Evolutionary conservation across 2,888 invertebrate genomes (phyloP), one percentile per base, ranked within the genome.

Genomic region (Orthonevra nobilis): DNA sequence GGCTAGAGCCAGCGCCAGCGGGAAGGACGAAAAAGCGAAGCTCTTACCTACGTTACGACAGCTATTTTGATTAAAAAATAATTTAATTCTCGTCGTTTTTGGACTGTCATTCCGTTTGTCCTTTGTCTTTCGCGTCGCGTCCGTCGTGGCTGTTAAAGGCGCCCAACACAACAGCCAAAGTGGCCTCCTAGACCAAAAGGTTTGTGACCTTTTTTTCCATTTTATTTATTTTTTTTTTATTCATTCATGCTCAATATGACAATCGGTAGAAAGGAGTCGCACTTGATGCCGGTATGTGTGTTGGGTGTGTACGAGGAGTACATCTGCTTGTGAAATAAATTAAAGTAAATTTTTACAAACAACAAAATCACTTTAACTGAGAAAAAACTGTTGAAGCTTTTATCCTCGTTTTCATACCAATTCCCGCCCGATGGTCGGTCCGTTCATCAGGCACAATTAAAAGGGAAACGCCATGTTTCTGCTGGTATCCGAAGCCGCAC

Each of bases 21-120:
- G 10, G 14, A 7, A 46, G 6, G 32, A 19, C 30, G 7, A 20
- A 42, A 60, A 34, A 23, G 2, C 3, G 26, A 32, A 48, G 50
- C 26, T 4, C 34, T 34, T 61, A 79, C 79, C 58, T 64, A 66
- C 48, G 72, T 56, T 73, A 66, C 66, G 73, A 73, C 66, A 79
- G 79, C 54, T 79, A 79, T 79, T 79, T 79, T 79, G 79, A 79
- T 79, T 79, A 79, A 79, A 79, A 79, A 79, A 79, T 79, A 73
- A 79, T 79, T 79, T 72, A 79, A 73, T 79, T 73, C 73, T 54
- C 73, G 42, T 56, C 52, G n/a, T 48, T 40, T 58, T 60, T 32
- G 15, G 50, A 54, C 42, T 69, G 69, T 50, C 69, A 60, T 60
- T 42, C 42, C 28, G 15, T 46, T 17, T 7, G 50, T 50, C 48